A percentile compares a stretch with the other conserved stretches of the same genome.
phyloP scores from a whole-genome alignment of 2,113 vertebrate species.

The Aramus guarauna region DNA sequence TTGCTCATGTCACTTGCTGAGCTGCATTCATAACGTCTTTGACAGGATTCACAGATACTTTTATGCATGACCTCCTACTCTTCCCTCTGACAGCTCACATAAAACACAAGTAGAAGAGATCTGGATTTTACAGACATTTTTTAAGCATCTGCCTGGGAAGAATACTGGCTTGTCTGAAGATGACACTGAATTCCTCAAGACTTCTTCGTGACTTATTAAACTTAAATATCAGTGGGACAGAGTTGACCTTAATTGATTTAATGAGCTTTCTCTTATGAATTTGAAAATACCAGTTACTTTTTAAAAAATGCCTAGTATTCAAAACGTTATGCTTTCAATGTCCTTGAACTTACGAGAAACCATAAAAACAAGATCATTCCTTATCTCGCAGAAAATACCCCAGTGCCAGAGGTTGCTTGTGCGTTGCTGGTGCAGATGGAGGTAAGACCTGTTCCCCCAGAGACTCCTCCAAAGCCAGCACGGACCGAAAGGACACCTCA shows the following conservation, averaged over 20 bases:
- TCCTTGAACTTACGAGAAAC: neutral
- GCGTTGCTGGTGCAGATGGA: neutral
- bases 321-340: neutral
- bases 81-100: slow-evolving; percentile 22
- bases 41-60: slow-evolving; percentile 16
- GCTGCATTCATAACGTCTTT: neutral
- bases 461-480: neutral
- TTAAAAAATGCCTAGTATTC: neutral
- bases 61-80: slow-evolving; percentile 36
- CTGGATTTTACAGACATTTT: slow-evolving; percentile 11
- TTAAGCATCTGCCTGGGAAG: slow-evolving; percentile 12
- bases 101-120: neutral
- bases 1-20: neutral
- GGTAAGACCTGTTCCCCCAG: neutral
- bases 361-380: neutral
- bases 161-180: neutral
- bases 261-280: neutral
- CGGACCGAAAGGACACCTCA: neutral
- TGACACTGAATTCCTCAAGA: neutral
- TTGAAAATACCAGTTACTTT: neutral
- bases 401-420: neutral
- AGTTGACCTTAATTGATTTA: slow-evolving; percentile 10
- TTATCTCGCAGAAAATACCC: neutral
- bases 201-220: neutral
- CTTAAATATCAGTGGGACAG: neutral